A percentile compares a stretch with the other conserved stretches of the same genome.
Conservation (phyloP, 92 coral and sea anemone genomes). For the Montipora capitata region DNA sequence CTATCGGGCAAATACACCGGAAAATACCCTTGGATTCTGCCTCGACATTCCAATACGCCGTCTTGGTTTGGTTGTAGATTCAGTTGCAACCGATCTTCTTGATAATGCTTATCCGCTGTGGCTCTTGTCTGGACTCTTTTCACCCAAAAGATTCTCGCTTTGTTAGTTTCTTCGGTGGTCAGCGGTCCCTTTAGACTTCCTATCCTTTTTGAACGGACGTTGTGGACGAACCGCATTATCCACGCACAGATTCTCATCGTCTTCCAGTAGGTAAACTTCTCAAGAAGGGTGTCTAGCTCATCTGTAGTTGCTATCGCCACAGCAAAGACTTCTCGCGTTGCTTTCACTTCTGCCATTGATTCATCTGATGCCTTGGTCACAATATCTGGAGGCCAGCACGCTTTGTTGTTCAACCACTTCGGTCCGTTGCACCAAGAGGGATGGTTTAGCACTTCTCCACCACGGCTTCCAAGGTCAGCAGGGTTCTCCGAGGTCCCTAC, state of each 20-base stretch:
- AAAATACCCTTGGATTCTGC: slow-evolving; percentile 10
- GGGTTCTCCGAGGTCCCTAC: too few relatives aligned
- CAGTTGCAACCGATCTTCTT: slow-evolving; percentile 25
- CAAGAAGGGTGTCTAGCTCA: slow-evolving; percentile 23
- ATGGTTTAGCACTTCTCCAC: background rate
- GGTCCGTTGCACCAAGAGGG: slow-evolving; percentile 3
- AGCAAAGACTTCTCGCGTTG: background rate
- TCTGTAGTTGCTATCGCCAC: slow-evolving; percentile 7
- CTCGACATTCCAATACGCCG: slow-evolving; percentile 17
- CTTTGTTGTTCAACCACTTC: too few relatives aligned
- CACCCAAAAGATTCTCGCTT: background rate
- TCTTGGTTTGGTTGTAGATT: slow-evolving; percentile 13
- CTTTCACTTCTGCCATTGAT: slow-evolving; percentile 1
- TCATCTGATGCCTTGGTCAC: background rate
- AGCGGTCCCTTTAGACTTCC: slow-evolving; percentile 17
- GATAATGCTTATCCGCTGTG: background rate
- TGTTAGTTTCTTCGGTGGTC: slow-evolving; percentile 12
- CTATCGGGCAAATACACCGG: background rate
- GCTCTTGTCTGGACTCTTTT: slow-evolving; percentile 13
- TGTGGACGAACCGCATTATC: slow-evolving; percentile 13
- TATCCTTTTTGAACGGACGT: background rate
- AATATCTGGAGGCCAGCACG: too few relatives aligned
- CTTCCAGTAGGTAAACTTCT: background rate
- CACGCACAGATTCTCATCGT: slow-evolving; percentile 32
- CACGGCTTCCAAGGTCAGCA: slow-evolving; percentile 41